A percentile compares a stretch with the other conserved stretches of the same genome.
Evolutionary conservation across 2,113 vertebrate genomes (phyloP).

Genomic region (Dipodomys spectabilis): DNA sequence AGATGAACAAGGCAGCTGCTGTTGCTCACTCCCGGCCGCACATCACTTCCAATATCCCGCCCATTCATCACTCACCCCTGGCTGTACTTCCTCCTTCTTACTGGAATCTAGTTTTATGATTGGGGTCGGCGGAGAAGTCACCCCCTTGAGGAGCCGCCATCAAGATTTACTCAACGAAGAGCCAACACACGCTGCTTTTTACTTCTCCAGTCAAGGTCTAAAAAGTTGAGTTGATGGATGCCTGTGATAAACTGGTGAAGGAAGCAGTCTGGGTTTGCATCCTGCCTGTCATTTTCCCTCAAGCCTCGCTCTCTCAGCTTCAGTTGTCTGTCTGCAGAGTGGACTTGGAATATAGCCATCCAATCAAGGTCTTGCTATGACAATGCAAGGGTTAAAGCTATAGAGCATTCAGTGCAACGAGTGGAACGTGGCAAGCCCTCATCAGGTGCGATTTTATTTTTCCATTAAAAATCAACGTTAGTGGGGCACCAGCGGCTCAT

Average conservation of each 20-base stretch:
- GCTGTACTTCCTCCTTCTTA: background rate
- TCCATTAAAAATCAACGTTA: background rate
- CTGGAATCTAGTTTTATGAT: conserved; percentile 46
- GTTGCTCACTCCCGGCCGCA: background rate
- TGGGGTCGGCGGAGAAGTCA: conserved; percentile 46
- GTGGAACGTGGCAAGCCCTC: background rate
- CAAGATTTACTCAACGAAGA: conserved; percentile 64
- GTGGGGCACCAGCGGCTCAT: no score
- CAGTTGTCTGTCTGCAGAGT: background rate
- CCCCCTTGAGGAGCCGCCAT: background rate
- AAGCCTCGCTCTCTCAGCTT: background rate
- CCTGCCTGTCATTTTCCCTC: background rate
- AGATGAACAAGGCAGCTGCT: conserved; percentile 25
- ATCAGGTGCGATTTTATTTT: background rate
- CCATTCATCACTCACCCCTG: conserved; percentile 54
- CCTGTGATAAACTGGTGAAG: background rate
- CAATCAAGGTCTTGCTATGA: background rate
- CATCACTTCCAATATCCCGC: conserved; percentile 27
- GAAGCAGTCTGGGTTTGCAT: background rate
- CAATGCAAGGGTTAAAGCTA: background rate
- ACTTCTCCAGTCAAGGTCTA: conserved; percentile 38
- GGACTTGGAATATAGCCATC: background rate
- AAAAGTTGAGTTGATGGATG: conserved; percentile 56
- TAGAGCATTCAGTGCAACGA: background rate
- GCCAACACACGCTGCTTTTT: conserved; percentile 40